Evolutionary conservation across 2,113 vertebrate species (phyloP).

Genomic region (Campylomormyrus numenius): DNA sequence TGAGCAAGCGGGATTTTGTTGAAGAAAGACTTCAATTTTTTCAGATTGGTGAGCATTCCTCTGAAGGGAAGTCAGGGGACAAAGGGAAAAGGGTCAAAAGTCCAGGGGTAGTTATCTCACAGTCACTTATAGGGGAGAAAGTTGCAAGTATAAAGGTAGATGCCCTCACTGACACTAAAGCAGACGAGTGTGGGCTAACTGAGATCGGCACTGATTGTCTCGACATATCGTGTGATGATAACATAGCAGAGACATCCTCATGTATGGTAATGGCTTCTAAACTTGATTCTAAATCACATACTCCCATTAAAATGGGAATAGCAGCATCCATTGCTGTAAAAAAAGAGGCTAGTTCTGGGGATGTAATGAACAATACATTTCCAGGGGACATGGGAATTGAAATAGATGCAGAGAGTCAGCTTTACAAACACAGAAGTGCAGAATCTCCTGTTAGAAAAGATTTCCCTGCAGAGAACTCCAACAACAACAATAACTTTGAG

Average conservation of each 20-base stretch:
- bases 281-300: constrained; percentile 83
- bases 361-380: constrained; percentile 67
- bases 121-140: constrained; percentile 74
- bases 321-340: constrained; percentile 78
- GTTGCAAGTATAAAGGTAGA: constrained; percentile 72
- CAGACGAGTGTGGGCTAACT: constrained; percentile 70
- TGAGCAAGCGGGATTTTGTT: constrained; percentile 99
- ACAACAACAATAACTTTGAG: constrained; percentile 75
- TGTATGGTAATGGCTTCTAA: constrained; percentile 65
- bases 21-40: constrained; percentile 99
- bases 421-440: constrained; percentile 52
- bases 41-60: constrained; percentile 99
- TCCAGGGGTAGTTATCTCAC: constrained; percentile 70
- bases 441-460: constrained; percentile 61
- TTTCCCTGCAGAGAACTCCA: constrained; percentile 74
- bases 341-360: constrained; percentile 69
- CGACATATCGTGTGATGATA: constrained; percentile 69
- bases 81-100: constrained; percentile 86
- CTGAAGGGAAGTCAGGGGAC: constrained; percentile 87
- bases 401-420: constrained; percentile 54
- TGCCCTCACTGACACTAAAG: constrained; percentile 65
- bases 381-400: constrained; percentile 58
- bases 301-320: constrained; percentile 92
- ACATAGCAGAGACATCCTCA: constrained; percentile 70
- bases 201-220: constrained; percentile 77